Percentiles rank a stretch among this genome's conserved stretches.
These are phyloP conservation scores for Gymnocypris eckloni DNA, from an alignment of 2,797 vertebrate species.

Conservation along the genomic window DNA sequence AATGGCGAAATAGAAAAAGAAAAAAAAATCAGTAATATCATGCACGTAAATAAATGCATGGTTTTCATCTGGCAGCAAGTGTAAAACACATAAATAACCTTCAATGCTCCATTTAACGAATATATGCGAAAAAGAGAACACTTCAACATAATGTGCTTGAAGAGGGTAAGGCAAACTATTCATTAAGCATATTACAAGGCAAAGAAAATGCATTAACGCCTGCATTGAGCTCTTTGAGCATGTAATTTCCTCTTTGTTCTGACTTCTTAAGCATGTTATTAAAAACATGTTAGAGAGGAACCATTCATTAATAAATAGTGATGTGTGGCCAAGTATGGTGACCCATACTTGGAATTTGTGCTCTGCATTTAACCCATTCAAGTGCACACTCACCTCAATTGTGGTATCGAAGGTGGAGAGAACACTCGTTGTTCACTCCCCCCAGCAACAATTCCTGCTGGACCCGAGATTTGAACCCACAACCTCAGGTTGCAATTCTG, in stretches of 20 bases:
- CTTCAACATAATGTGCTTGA: constrained; percentile 48
- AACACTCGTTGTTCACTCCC: too few relatives aligned
- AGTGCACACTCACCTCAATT: too few relatives aligned
- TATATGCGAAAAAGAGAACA: constrained; percentile 36
- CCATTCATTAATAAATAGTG: neutral
- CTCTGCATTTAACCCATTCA: too few relatives aligned
- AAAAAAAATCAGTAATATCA: constrained; percentile 14
- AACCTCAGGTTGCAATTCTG: too few relatives aligned
- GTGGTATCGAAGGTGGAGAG: too few relatives aligned
- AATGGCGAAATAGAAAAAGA: neutral
- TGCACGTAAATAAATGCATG: neutral
- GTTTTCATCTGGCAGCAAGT: constrained; percentile 35
- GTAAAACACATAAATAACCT: constrained; percentile 46
- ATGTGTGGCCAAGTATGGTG: too few relatives aligned
- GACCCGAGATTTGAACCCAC: too few relatives aligned
- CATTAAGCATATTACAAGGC: constrained; percentile 58
- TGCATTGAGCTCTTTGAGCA: constrained; percentile 56
- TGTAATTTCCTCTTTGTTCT: constrained; percentile 57
- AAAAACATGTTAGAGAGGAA: constrained; percentile 51
- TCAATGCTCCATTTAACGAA: constrained; percentile 37
- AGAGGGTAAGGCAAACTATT: constrained; percentile 55
- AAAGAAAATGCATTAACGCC: constrained; percentile 55
- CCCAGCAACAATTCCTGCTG: too few relatives aligned
- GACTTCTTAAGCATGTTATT: constrained; percentile 58
- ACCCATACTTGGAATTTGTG: too few relatives aligned